Base-by-base conservation (phyloP, 2,888 invertebrate species). In the Andrena haemorrhoa region DNA sequence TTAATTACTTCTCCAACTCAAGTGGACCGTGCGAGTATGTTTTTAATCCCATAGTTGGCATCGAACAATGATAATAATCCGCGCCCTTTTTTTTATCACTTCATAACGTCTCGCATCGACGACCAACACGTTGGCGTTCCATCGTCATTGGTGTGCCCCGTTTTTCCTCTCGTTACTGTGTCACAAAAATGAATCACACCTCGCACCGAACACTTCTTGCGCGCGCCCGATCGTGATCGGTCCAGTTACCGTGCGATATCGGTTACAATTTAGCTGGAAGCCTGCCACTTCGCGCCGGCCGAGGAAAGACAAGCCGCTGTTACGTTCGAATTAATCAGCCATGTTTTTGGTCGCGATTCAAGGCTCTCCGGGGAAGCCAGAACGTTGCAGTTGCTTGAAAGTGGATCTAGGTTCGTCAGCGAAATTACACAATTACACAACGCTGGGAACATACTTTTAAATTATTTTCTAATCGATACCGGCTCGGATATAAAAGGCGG, bases 141-240 rank as follows among this genome's bases (percentile, higher is more conserved):
- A 56, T 81, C 76, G 78, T 76, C 74, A 78, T 78, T 71, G 82
- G 68, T 69, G 68, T 16, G 49, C 23, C 23, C 33, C 16, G 68
- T 79, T 87, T 87, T 80, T 88, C 75, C 66, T 56, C 53, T 75
- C 75, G 69, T 75, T 81, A 73, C 70, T 56, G 56, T 69, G 65
- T 56, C 69, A 35, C 53, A 66, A 65, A 65, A 70, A 31, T 61
- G 82, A 72, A 26, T 75, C 66, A 75, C 68, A 66, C 58, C 12
- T 41, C 53, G 33, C 47, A n/a, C 23, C 20, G n/a, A 12, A 23
- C 0, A 29, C 33, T 72, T 71, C 68, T 75, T 72, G 66, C 51
- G 6, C 12, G 10, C n/a, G 12, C 10, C 23, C 31, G 63, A 72
- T 66, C 63, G 35, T 23, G 68, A 76, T 76, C 71, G 76, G 60